phyloP scores from a whole-genome alignment of 2,797 vertebrate species.

The Momotus momota region DNA sequence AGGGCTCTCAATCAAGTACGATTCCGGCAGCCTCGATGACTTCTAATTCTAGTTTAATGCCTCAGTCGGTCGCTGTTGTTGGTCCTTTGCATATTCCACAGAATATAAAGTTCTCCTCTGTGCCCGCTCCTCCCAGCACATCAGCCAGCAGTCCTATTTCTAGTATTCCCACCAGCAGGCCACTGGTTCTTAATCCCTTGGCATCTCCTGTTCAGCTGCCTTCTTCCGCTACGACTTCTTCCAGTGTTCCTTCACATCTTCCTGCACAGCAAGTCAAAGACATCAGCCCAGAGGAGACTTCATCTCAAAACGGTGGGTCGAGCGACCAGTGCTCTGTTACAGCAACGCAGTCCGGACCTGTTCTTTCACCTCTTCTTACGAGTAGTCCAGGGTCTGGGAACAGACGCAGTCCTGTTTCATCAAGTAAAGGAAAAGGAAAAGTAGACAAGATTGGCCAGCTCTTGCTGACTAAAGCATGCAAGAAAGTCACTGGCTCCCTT shows the following conservation, averaged over 20 bases:
- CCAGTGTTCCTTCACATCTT: constrained; percentile 69
- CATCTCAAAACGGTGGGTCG: constrained; percentile 39
- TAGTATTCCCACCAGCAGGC: constrained; percentile 78
- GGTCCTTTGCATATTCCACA: constrained; percentile 90
- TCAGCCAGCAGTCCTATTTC: constrained; percentile 72
- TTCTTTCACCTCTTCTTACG: constrained; percentile 84
- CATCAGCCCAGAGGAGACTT: constrained; percentile 76
- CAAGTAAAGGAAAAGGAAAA: constrained; percentile 86
- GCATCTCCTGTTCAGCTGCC: constrained; percentile 82
- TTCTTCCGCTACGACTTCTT: constrained; percentile 69
- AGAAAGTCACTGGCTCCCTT: constrained; percentile 81
- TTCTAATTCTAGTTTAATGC: constrained; percentile 87
- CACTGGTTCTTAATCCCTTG: constrained; percentile 80
- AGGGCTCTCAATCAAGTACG: constrained; percentile 82
- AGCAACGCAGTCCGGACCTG: constrained; percentile 78
- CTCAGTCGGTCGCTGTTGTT: constrained; percentile 91
- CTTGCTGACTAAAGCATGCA: constrained; percentile 79
- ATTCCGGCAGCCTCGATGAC: constrained; percentile 86
- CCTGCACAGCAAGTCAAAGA: constrained; percentile 82
- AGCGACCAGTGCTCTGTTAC: constrained; percentile 76
- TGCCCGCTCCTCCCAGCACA: constrained; percentile 78
- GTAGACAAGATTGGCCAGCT: constrained; percentile 84
- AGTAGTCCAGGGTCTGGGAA: constrained; percentile 85
- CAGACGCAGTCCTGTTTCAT: constrained; percentile 87
- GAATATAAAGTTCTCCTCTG: constrained; percentile 90